A percentile compares a stretch with the other conserved stretches of the same genome.
These are phyloP conservation scores for Dasysyrphus albostriatus DNA, from an alignment of 2,888 invertebrate genomes.

Conservation along the genomic window DNA sequence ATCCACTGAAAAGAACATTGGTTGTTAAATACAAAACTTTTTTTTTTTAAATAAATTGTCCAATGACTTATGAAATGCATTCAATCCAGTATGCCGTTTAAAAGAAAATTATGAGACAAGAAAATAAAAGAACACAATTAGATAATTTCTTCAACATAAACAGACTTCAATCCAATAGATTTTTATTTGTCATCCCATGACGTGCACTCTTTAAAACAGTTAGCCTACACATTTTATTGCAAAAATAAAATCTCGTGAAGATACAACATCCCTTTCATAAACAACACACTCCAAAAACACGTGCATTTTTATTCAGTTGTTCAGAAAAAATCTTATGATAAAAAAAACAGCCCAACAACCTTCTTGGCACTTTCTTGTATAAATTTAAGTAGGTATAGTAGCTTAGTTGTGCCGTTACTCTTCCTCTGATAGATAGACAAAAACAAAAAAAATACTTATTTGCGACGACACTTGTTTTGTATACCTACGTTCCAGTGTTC, in stretches of 20 bases:
- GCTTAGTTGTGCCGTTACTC: background rate
- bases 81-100: no score
- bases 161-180: background rate
- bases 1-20: no score
- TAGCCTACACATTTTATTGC: background rate
- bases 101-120: no score
- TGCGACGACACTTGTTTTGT: conserved; percentile 62
- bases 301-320: conserved; percentile 2
- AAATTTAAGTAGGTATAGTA: background rate
- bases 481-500: conserved; percentile 62
- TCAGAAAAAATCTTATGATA: background rate
- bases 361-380: conserved; percentile 15
- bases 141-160: background rate
- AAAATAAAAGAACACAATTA: no score
- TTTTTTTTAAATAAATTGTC: no score
- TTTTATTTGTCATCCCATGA: background rate
- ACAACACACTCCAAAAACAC: conserved; percentile 14
- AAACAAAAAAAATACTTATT: background rate
- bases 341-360: conserved; percentile 1
- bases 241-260: background rate
- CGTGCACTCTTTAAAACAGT: background rate
- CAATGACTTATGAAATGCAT: no score
- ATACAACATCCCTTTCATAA: conserved; percentile 1
- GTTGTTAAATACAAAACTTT: no score
- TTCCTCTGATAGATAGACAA: background rate